Percentiles rank a stretch among this genome's conserved stretches.
These are phyloP conservation scores for Psix sp. DNA, from an alignment of 1,140 invertebrate species.

Conservation along the genomic window DNA sequence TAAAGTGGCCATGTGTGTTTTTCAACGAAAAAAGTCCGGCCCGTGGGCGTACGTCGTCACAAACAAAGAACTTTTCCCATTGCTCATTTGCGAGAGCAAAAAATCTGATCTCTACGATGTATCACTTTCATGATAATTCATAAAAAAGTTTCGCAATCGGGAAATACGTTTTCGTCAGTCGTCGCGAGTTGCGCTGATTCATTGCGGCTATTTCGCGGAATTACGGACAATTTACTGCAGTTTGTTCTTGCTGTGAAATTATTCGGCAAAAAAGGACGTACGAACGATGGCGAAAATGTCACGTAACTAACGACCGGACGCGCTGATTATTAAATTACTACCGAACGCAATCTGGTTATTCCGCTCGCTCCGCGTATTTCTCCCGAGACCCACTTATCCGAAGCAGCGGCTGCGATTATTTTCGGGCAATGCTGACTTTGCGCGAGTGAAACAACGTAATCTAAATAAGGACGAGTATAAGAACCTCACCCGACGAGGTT, in stretches of 20 bases:
- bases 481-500: constrained; percentile 27
- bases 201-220: constrained; percentile 31
- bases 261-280: not conserved
- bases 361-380: constrained; percentile 39
- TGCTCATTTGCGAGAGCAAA: constrained; percentile 24
- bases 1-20: too few relatives aligned
- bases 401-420: constrained; percentile 44
- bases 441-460: constrained; percentile 43
- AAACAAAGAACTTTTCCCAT: constrained; percentile 41
- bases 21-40: not conserved
- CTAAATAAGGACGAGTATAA: constrained; percentile 49
- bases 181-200: constrained; percentile 24
- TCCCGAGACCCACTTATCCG: constrained; percentile 31
- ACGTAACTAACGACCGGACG: constrained; percentile 6
- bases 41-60: not conserved
- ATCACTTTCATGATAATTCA: constrained; percentile 51
- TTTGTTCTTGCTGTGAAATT: constrained; percentile 10
- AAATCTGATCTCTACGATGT: constrained; percentile 36
- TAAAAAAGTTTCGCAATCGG: constrained; percentile 50
- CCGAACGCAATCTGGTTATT: constrained; percentile 41
- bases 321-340: constrained; percentile 37
- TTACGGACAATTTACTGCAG: constrained; percentile 28
- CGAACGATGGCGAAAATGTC: not conserved
- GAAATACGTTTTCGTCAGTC: constrained; percentile 47
- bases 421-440: constrained; percentile 32